phyloP scores from a whole-genome alignment of 1,140 invertebrate genomes.

The Drosophila pachea region DNA sequence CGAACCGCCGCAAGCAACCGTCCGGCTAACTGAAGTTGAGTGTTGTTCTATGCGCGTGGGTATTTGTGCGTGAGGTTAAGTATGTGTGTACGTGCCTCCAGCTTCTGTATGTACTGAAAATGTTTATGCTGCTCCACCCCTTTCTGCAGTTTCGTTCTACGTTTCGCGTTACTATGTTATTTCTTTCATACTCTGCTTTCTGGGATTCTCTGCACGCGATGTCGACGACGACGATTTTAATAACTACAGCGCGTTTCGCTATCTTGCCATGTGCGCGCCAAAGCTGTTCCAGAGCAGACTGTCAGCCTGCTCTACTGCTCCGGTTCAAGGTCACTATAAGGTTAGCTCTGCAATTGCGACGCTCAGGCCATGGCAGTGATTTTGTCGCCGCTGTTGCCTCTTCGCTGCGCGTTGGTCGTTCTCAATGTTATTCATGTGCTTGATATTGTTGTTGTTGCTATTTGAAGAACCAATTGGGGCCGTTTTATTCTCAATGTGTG shows the following conservation, averaged over 20 bases:
- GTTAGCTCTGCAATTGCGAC: conserved; percentile 58
- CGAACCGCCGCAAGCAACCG: conserved; percentile 58
- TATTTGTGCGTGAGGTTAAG: conserved; percentile 3
- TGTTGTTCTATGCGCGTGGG: conserved; percentile 15
- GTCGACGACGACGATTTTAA: conserved; percentile 9
- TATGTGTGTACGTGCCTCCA: conserved; percentile 18
- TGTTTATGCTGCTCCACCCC: conserved; percentile 32
- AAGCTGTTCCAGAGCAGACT: conserved; percentile 27
- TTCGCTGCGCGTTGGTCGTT: conserved; percentile 44
- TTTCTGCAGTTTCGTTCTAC: conserved; percentile 16
- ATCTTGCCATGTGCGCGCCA: conserved; percentile 43
- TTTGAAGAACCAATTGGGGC: conserved; percentile 20
- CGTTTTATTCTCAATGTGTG: conserved; percentile 22
- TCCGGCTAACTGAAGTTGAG: conserved; percentile 43
- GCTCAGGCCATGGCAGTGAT: conserved; percentile 70
- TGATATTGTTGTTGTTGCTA: conserved; percentile 23
- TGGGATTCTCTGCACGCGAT: conserved; percentile 39
- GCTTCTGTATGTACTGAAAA: conserved; percentile 26
- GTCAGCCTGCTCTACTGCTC: conserved; percentile 46
- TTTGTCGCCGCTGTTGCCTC: conserved; percentile 24
- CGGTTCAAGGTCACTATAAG: conserved; percentile 73
- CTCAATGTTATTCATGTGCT: conserved; percentile 16
- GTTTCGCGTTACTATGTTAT: conserved; percentile 35
- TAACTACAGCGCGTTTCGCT: conserved; percentile 41
- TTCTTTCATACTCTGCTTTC: conserved; percentile 32